Evolutionary conservation across 2,113 vertebrate species (phyloP), one percentile per base, ranked within the genome.

Genomic region (Poecile atricapillus): DNA sequence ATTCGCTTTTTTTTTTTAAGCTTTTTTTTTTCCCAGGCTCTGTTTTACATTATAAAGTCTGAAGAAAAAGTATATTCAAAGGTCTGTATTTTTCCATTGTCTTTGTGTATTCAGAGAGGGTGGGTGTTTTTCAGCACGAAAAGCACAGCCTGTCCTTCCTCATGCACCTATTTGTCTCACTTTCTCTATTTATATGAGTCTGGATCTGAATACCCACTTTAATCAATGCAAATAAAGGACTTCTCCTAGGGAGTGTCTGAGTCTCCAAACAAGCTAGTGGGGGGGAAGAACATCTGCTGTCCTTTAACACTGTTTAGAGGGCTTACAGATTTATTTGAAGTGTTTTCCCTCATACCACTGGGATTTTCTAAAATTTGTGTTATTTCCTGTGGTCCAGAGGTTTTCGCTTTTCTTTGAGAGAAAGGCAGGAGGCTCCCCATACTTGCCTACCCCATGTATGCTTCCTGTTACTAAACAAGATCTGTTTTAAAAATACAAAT

Each of bases 261-360:
- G 59, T 86, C 76, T 95, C 87, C 13, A 7, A 78, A 79, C 56
- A 86, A 84, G 44, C 68, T 33, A 5, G 37, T 20, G 41, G 56
- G n/a, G 22, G 62, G 44, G 28, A n/a, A 49, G 63, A 97, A 90
- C 95, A 97, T 97, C 97, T 97, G 96, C 92, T 97, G 89, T 96
- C 71, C 82, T 95, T 97, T 94, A 95, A 49, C 69, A 27, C 94
- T 50, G 24, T 95, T 97, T 91, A 67, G 69, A 89, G 93, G 83
- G 87, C 76, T 94, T 94, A 73, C 49, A 90, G 87, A 95, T 93
- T 74, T 93, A 94, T 70, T 94, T 93, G 76, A 96, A 95, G 43
- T 88, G 91, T 93, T 97, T 95, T 92, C 82, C 86, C 59, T 97
- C 80, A 70, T 85, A 90, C 82, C 89, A 50, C 31, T 83, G 95